Evolutionary conservation across 2,113 vertebrate genomes (phyloP), one percentile per base, ranked within the genome.

Genomic region (Pseudopipra pipra): DNA sequence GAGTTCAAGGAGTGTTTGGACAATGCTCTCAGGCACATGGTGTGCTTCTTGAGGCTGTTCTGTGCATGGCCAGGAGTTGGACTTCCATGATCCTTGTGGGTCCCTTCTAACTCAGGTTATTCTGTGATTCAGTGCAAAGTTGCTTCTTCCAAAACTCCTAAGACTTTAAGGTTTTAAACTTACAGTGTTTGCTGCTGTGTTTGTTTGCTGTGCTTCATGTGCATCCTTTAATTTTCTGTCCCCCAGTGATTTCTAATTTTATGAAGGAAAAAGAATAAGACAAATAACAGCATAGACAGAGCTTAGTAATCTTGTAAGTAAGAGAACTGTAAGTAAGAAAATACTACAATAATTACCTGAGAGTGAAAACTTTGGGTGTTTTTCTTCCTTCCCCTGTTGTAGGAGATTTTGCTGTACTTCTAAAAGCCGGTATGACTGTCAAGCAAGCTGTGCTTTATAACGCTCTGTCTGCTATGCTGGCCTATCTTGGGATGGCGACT

Each of bases 371-470:
- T 66, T 49, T 10, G 3, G 3, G 10, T 51, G 46, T 27, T 5
- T 41, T 51, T 51, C 68, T 24, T 39, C 20, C 81, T 28, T 67
- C 18, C 30, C 39, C 14, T 89, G 14, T 90, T 79, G 67, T 79
- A 99, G 99, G 99, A 88, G 99, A 99, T 96, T 99, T 99, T 84
- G 99, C 99, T 27, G 98, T 99, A 37, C 98, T 99, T 51, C 96
- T 99, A 5, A 99, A 99, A 96, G 99, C 99, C 1, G 99, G 99
- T 30, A 99, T 99, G 99, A 99, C 99, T 6, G 99, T 99, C 86
- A 99, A 98, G 54, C 99, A 99, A 95, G 99, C 99, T 74, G 98
- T 99, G 65, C 98, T 99, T 20, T 99, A 99, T 59, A 99, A 99
- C 1, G 97, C 98, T n/a, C 97, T 99, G 94, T 99, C 99, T 15